A percentile compares a stretch with the other conserved stretches of the same genome.
Evolutionary conservation across 2,888 invertebrate genomes (phyloP).

Genomic region (Punctoribates punctum): DNA sequence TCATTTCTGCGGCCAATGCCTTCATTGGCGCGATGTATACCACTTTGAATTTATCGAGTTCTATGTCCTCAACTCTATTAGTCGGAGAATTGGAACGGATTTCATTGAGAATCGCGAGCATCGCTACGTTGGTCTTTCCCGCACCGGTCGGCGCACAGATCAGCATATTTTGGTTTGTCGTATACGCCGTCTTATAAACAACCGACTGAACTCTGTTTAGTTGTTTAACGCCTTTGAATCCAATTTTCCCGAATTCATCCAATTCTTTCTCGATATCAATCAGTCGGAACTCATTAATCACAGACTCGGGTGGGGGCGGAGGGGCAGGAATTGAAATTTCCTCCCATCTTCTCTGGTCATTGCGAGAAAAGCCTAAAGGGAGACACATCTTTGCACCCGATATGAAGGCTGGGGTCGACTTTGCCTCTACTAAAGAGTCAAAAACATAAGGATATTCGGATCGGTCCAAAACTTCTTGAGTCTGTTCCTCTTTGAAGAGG

Average conservation of each 20-base stretch:
- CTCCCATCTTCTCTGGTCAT: conserved; percentile 71
- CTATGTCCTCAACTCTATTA: conserved; percentile 40
- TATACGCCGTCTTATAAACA: conserved; percentile 91
- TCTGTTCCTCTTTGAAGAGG: conserved; percentile 34
- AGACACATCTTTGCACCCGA: conserved; percentile 71
- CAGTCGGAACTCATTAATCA: conserved; percentile 14
- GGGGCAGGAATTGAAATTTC: conserved; percentile 63
- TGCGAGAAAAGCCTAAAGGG: conserved; percentile 72
- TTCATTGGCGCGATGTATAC: conserved; percentile 99
- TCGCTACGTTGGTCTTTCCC: conserved; percentile 97
- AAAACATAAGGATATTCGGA: conserved; percentile 61
- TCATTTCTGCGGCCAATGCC: conserved; percentile 98
- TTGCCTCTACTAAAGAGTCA: conserved; percentile 70
- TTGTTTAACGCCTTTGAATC: conserved; percentile 77
- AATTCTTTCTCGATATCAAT: conserved; percentile 41
- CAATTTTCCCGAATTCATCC: conserved; percentile 75
- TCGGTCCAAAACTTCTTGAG: conserved; percentile 8
- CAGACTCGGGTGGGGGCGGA: conserved; percentile 16
- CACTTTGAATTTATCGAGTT: conserved; percentile 62
- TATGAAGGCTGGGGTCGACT: conserved; percentile 68
- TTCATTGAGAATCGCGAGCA: conserved; percentile 85
- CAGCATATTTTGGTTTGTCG: conserved; percentile 82
- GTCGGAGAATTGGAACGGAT: conserved; percentile 57
- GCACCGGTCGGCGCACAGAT: conserved; percentile 99
- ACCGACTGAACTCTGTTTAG: conserved; percentile 93